Conservation (phyloP, 37 sponge, comb jelly and placozoan species). For the Cladorhizidae sp. region DNA sequence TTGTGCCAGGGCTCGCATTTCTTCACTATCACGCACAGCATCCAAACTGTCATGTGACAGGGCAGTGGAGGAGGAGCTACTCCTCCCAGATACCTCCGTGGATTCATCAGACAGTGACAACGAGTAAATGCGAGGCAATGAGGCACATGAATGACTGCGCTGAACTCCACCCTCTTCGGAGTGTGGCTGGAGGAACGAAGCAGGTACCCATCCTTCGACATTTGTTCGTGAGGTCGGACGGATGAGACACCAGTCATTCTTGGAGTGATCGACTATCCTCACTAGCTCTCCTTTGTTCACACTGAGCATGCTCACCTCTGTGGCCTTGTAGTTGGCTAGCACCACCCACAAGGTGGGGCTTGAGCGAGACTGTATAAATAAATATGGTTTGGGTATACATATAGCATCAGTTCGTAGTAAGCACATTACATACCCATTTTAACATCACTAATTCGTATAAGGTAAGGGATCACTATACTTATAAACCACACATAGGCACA, state of each 20-base stretch:
- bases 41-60: conserved; percentile 33
- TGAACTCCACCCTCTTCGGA: background rate
- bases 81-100: conserved; percentile 7
- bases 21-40: conserved; percentile 14
- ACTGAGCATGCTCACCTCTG: conserved; percentile 41
- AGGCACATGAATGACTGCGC: background rate
- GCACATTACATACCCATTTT: too few species aligned
- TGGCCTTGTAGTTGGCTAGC: conserved; percentile 48
- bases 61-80: background rate
- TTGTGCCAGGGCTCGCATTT: conserved; percentile 10
- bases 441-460: too few species aligned
- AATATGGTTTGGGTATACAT: too few species aligned
- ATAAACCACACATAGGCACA: too few species aligned
- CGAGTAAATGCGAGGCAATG: background rate
- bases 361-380: conserved; percentile 5
- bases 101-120: conserved; percentile 19
- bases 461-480: too few species aligned
- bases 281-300: conserved; percentile 63
- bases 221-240: conserved; percentile 3
- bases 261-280: conserved; percentile 62
- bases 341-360: conserved; percentile 34
- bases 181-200: conserved; percentile 32
- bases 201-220: conserved; percentile 78
- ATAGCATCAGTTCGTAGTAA: too few species aligned
- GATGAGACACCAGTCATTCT: conserved; percentile 73